Evolutionary conservation across 1,140 invertebrate genomes (phyloP).

Genomic region (Drosophila ambigua): DNA sequence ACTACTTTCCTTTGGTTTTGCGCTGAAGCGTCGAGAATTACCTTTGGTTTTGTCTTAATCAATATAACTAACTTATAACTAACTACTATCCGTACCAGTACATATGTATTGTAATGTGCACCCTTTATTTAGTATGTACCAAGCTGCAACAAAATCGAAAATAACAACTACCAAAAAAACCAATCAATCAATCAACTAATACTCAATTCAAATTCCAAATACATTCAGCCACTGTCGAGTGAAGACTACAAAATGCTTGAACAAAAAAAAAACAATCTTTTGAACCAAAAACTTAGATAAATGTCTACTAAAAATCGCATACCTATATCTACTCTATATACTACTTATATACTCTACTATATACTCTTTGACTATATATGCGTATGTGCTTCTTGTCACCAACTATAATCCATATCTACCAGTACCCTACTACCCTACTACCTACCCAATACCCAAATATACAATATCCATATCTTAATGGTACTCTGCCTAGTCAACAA

Average conservation of each 20-base stretch:
- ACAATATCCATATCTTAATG: slow-evolving; percentile 64
- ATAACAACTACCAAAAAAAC: slow-evolving; percentile 46
- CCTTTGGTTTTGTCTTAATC: slow-evolving; percentile 44
- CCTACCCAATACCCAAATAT: slow-evolving; percentile 31
- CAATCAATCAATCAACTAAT: slow-evolving; percentile 32
- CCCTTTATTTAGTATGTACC: slow-evolving; percentile 74
- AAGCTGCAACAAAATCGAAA: slow-evolving; percentile 70
- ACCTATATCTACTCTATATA: slow-evolving; percentile 50
- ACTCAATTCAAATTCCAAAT: slow-evolving; percentile 47
- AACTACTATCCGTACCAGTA: slow-evolving; percentile 53
- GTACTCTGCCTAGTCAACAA: slow-evolving; percentile 71
- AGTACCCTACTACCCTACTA: slow-evolving; percentile 10
- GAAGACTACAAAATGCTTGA: slow-evolving; percentile 69
- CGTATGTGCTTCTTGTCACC: slow-evolving; percentile 82
- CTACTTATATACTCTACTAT: slow-evolving; percentile 40
- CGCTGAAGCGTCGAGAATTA: slow-evolving; percentile 28
- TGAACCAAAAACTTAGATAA: slow-evolving; percentile 67
- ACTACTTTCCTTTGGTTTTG: slow-evolving; percentile 47
- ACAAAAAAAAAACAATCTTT: slow-evolving; percentile 40
- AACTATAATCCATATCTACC: slow-evolving; percentile 67
- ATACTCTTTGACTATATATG: slow-evolving; percentile 75
- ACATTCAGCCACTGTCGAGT: slow-evolving; percentile 67
- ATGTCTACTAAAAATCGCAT: slow-evolving; percentile 76
- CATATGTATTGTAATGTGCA: slow-evolving; percentile 75
- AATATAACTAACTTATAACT: slow-evolving; percentile 28